Base-by-base conservation (phyloP, 1,140 invertebrate species). In the Adoxophyes honmai region DNA sequence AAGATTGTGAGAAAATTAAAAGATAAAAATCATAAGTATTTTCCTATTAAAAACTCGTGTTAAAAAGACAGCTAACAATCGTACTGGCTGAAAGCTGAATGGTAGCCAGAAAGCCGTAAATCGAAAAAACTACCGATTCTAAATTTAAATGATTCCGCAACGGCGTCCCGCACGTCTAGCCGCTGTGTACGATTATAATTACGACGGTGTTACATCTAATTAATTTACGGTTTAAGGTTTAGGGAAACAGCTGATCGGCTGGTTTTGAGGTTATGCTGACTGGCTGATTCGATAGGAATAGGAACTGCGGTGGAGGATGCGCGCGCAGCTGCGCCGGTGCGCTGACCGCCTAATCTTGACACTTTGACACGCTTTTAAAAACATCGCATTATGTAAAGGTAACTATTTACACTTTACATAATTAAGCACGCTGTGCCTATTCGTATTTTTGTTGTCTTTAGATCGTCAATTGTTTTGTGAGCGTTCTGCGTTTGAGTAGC, bases 121-220 rank as follows among this genome's bases (percentile, higher is more conserved):
- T 62, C 59, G 74, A 71, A 84, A 81, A 75, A 81, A 76, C 69
- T 66, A 64, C 66, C 66, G 39, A 66, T 80, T 84, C 81, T 82
- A 85, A 77, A 73, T 81, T 76, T 86, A 74, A 86, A 86, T 73
- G 60, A 84, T 87, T 87, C 85, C 79, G 81, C 78, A 84, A 84
- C 64, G 61, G 71, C 59, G 64, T 69, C 67, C 75, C 71, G 62
- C 66, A 64, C 67, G 80, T 68, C 72, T 73, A 71, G 71, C 62
- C 79, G 53, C 15, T 18, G n/a, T n/a, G n/a, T n/a, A n/a, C 55
- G 66, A 62, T 54, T 59, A n/a, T 34, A 34, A 34, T 5, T 14
- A 13, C 38, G 59, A 52, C 44, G 33, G 59, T 56, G 64, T 64
- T 68, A 62, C 38, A 51, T 55, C 62, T 60, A 62, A 55, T 59